Base-by-base conservation (phyloP, 2,888 invertebrate species). In the Timandra comae region DNA sequence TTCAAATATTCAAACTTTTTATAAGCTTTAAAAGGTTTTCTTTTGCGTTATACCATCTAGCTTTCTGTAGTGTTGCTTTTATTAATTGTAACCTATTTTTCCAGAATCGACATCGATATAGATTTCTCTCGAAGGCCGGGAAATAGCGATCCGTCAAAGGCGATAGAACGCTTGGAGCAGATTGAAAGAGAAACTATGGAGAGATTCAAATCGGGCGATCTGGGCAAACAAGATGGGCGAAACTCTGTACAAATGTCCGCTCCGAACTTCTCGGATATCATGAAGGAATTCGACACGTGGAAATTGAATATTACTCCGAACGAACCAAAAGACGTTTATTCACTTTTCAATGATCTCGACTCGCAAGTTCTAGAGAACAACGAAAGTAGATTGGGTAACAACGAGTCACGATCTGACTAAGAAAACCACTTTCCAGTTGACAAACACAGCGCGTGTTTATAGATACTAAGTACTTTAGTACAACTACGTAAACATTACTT, bases 71-170 rank as follows among this genome's bases (percentile, higher is more conserved):
- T n/a, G n/a, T n/a, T n/a, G n/a, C n/a, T n/a, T n/a, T n/a, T n/a
- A n/a, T n/a, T n/a, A n/a, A n/a, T n/a, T n/a, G n/a, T n/a, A n/a
- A n/a, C n/a, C n/a, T n/a, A n/a, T 23, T 26, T 36, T 52, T 49
- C 27, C 66, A 84, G 82, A 46, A 84, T 84, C 37, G 80, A 84
- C 11, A 73, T 84, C 27, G 62, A 78, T 27, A 72, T 81, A 21
- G 72, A 80, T 45, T 73, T 82, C 35, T 69, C 63, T 30, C 51
- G 64, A 13, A 54, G 73, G 39, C 67, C 69, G 0, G 46, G 52
- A 38, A 62, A 59, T 24, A 50, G 52, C 7, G 82, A 85, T 46
- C 56, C 82, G 0, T 46, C 62, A 1, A 57, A 63, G 42, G 76
- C 72, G 1, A 63, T 85, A n/a, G 80, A 82, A 11, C 69, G 78